These are phyloP conservation scores for Bothrops jararaca DNA, from an alignment of 2,113 vertebrate species.

Conservation along the genomic window DNA sequence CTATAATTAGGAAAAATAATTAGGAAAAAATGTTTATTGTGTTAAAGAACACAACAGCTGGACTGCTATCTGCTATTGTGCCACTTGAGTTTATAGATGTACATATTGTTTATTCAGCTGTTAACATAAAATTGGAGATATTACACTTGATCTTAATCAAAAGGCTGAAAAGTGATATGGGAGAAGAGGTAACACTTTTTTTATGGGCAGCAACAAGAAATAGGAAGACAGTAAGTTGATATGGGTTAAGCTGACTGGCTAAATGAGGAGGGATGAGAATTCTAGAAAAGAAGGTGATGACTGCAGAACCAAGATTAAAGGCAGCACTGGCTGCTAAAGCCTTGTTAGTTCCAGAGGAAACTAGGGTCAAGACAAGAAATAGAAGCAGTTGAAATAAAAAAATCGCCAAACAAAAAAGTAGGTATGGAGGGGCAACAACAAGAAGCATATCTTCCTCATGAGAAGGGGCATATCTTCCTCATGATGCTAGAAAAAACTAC, in stretches of 20 bases:
- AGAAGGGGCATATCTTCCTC: not conserved
- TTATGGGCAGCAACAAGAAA: not conserved
- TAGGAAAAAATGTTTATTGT: not conserved
- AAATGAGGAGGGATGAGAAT: not conserved
- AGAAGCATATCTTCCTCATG: not conserved
- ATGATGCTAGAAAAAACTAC: not conserved
- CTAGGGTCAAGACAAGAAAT: not conserved
- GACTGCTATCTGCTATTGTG: not conserved
- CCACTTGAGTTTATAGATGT: not conserved
- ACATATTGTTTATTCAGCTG: not conserved
- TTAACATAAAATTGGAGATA: not conserved
- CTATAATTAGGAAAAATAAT: no score
- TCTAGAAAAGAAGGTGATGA: not conserved
- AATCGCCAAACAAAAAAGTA: not conserved
- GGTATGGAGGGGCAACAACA: not conserved
- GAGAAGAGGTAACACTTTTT: not conserved
- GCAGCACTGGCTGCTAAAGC: not conserved
- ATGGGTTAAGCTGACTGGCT: not conserved
- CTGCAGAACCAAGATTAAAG: not conserved
- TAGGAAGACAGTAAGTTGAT: not conserved
- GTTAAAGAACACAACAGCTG: not conserved
- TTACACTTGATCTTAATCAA: no score
- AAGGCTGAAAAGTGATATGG: no score
- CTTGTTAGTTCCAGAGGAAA: not conserved
- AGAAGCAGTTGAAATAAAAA: not conserved